A percentile compares a stretch with the other conserved stretches of the same genome.
These are phyloP conservation scores for Apantesis nais DNA, from an alignment of 2,888 invertebrate species.

Conservation along the genomic window DNA sequence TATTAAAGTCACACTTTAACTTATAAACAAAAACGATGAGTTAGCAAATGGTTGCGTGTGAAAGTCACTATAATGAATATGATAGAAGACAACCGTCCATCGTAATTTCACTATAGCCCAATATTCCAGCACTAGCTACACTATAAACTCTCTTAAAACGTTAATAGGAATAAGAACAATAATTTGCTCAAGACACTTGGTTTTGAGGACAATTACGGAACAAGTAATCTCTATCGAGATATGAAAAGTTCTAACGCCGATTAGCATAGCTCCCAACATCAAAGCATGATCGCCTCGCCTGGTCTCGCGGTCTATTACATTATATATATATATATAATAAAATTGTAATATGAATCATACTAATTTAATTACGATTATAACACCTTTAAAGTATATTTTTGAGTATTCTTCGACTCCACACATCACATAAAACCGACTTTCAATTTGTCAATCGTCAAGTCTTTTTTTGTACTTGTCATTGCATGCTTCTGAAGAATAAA, in stretches of 20 bases:
- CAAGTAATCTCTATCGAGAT: too few relatives aligned
- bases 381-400: too few relatives aligned
- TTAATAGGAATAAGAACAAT: not conserved
- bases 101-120: not conserved
- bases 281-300: too few relatives aligned
- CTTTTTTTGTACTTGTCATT: slow-evolving; percentile 15
- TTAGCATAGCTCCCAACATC: too few relatives aligned
- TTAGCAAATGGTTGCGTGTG: slow-evolving; percentile 56
- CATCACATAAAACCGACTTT: too few relatives aligned
- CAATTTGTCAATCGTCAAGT: not conserved
- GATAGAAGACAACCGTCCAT: slow-evolving; percentile 14
- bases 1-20: slow-evolving; percentile 38
- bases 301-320: too few relatives aligned
- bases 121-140: slow-evolving; percentile 3
- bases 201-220: too few relatives aligned
- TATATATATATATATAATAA: too few relatives aligned
- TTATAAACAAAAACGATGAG: slow-evolving; percentile 51
- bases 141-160: not conserved
- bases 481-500: slow-evolving; percentile 14
- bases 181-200: not conserved
- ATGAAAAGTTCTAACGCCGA: too few relatives aligned
- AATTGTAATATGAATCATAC: too few relatives aligned
- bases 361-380: too few relatives aligned
- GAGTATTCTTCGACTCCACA: too few relatives aligned
- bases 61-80: slow-evolving; percentile 47